Base-by-base conservation (phyloP, 2,888 invertebrate species). In the Saturnia japonica region DNA sequence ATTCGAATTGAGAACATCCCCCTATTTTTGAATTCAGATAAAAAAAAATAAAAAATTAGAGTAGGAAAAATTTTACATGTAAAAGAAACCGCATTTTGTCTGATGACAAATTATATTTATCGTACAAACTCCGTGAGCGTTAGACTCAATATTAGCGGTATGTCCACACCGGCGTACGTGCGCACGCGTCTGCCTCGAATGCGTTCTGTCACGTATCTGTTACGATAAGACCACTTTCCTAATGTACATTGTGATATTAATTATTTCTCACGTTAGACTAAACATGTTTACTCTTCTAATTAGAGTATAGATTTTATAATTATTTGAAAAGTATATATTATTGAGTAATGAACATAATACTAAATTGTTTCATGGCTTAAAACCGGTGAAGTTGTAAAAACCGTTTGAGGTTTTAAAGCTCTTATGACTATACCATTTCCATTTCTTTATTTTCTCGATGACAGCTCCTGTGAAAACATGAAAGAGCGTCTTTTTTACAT, bases 151-250 rank as follows among this genome's bases (percentile, higher is more conserved):
- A 28, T 60, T 60, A 60, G 28, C 57, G 28, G 14, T 60, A 28
- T 60, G 57, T 60, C 57, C 57, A 60, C 57, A 60, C 57, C 14
- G 12, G 64, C 64, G 64, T 64, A 64, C 64, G 64, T 64, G 64
- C 64, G 34, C 40, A 64, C 34, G 40, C 64, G 64, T 40, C 40
- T 64, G 64, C 64, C 64, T 11, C n/a, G n/a, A n/a, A 1, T 40
- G 64, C 64, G 64, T 64, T 64, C 64, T 12, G 25, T 40, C 40
- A 64, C 34, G 40, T 64, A 64, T 60, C 57, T 60, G 6, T 9
- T 14, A 19, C 64, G 64, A 64, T 64, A 40, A 64, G 40, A 64
- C 64, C 64, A 64, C 64, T 64, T n/a, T 64, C 64, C 40, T 64
- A 64, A 64, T 64, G 64, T 1, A 40, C 64, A 64, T 64, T 40